Evolutionary conservation across 1,140 invertebrate species (phyloP).

Genomic region (Homarus americanus): DNA sequence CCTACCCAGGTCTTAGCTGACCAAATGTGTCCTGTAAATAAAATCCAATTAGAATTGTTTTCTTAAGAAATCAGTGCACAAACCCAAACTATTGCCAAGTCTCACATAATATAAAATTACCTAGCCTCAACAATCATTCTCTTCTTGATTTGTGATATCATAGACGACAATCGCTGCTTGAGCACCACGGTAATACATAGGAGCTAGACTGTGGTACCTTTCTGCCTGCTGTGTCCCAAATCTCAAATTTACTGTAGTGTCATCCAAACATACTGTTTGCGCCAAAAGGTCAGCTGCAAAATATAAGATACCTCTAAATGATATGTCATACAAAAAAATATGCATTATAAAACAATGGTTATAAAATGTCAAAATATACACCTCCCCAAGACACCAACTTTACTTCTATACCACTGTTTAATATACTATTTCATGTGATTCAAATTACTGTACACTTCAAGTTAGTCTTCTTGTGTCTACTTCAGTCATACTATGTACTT

Average conservation of each 20-base stretch:
- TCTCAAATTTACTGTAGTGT: slow-evolving; percentile 99
- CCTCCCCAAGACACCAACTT: too few relatives aligned
- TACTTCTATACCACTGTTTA: too few relatives aligned
- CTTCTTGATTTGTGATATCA: slow-evolving; percentile 99
- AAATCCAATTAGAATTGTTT: slow-evolving; percentile 17
- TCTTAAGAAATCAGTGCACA: not conserved
- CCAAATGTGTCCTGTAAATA: slow-evolving; percentile 95
- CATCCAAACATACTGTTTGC: slow-evolving; percentile 99
- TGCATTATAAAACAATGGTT: too few relatives aligned
- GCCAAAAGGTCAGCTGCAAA: slow-evolving; percentile 97
- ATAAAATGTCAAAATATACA: too few relatives aligned
- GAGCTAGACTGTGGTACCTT: slow-evolving; percentile 98
- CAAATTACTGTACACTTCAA: too few relatives aligned
- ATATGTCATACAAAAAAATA: too few relatives aligned
- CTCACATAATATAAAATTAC: too few relatives aligned
- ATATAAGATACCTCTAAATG: slow-evolving; percentile 74
- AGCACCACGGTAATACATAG: slow-evolving; percentile 97
- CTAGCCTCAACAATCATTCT: too few relatives aligned
- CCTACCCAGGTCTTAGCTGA: slow-evolving; percentile 99
- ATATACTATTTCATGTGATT: too few relatives aligned
- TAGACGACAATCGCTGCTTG: slow-evolving; percentile 99
- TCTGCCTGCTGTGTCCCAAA: slow-evolving; percentile 98
- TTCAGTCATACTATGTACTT: too few relatives aligned
- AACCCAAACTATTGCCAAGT: too few relatives aligned
- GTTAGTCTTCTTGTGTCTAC: too few relatives aligned